phyloP scores from a whole-genome alignment of 1,140 invertebrate genomes.

The Polypedilum pembai region DNA sequence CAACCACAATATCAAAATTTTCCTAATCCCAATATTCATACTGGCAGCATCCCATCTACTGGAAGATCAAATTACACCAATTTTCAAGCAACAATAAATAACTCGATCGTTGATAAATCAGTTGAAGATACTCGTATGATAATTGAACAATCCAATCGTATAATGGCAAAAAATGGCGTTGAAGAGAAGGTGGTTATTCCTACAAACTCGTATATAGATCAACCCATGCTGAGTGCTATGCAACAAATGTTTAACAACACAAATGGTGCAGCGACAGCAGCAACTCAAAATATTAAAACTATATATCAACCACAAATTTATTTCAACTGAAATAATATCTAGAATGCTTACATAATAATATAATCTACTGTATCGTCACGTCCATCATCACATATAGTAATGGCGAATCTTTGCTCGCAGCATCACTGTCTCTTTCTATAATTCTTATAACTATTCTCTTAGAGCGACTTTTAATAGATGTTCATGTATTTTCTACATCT shows the following conservation, averaged over 20 bases:
- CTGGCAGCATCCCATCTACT: not conserved
- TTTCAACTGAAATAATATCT: not conserved
- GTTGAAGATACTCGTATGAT: conserved; percentile 22
- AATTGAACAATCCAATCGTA: conserved; percentile 3
- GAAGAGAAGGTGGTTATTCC: conserved; percentile 19
- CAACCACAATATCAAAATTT: conserved; percentile 14
- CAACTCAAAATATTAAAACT: not conserved
- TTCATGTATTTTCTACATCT: too few species aligned
- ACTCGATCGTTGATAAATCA: not conserved
- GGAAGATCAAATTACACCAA: not conserved
- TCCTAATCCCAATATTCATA: conserved; percentile 14
- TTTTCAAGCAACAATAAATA: not conserved
- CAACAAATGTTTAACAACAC: conserved; percentile 22
- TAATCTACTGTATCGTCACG: not conserved
- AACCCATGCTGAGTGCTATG: not conserved
- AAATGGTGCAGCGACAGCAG: not conserved
- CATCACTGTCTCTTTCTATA: too few species aligned
- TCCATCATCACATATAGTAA: conserved; percentile 10
- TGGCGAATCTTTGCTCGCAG: too few species aligned
- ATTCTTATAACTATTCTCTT: too few species aligned
- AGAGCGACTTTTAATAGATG: too few species aligned
- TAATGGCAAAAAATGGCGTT: not conserved
- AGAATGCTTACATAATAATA: not conserved
- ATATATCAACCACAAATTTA: conserved; percentile 24
- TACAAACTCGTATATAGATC: not conserved